Conservation (phyloP, 1,140 invertebrate genomes). For the Wiebesia pumilae region DNA sequence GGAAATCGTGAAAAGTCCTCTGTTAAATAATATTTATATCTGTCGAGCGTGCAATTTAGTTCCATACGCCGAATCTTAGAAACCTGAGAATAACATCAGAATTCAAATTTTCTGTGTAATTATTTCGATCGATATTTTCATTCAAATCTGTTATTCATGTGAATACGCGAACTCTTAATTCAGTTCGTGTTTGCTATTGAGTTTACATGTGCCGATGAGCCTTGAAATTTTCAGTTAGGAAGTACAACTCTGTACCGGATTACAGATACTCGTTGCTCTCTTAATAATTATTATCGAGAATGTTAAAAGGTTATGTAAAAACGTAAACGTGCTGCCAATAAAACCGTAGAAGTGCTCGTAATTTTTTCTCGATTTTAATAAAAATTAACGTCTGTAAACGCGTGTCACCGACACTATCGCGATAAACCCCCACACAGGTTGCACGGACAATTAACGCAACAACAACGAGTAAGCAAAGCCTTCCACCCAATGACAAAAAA, state of each 20-base stretch:
- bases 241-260: not conserved
- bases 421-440: not conserved
- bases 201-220: not conserved
- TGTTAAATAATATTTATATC: no score
- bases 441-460: not conserved
- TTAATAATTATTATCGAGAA: not conserved
- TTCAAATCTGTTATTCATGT: no score
- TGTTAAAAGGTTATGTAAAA: not conserved
- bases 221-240: not conserved
- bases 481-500: not conserved
- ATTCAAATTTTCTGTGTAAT: no score
- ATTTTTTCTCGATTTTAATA: not conserved
- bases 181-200: not conserved
- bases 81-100: no score
- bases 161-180: no score
- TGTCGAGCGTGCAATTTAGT: no score
- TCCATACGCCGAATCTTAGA: no score
- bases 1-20: no score
- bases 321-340: not conserved
- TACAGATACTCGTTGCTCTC: not conserved
- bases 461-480: not conserved
- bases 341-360: not conserved
- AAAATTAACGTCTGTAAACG: not conserved
- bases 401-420: not conserved
- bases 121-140: no score